A percentile compares a stretch with the other conserved stretches of the same genome.
Conservation (phyloP, 2,797 vertebrate genomes). For the Trachops cirrhosus region DNA sequence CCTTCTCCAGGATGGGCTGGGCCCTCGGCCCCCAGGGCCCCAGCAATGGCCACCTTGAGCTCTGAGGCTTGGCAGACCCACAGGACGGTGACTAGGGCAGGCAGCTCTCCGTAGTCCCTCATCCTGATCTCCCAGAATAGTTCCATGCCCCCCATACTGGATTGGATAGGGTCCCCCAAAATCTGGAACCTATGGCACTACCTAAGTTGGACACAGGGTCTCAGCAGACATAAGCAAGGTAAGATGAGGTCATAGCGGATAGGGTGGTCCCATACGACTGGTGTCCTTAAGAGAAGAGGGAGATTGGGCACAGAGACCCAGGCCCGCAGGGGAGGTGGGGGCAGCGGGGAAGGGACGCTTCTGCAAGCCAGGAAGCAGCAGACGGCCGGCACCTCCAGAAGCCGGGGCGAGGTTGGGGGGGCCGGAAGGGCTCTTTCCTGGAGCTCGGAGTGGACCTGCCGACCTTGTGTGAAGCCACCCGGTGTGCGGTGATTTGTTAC, state of each 20-base stretch:
- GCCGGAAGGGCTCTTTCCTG: not conserved
- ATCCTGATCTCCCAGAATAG: not conserved
- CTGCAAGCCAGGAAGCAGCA: not conserved
- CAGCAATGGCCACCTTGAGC: not conserved
- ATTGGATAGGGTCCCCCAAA: not conserved
- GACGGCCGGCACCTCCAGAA: not conserved
- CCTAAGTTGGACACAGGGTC: not conserved
- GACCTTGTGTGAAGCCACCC: not conserved
- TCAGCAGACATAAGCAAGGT: not conserved
- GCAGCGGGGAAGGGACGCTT: not conserved
- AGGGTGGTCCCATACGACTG: not conserved
- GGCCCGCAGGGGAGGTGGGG: not conserved
- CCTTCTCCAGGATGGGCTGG: not conserved
- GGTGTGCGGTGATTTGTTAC: not conserved
- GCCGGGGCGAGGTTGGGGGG: too few species aligned
- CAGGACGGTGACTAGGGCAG: not conserved
- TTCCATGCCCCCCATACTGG: not conserved
- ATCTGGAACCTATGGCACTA: not conserved
- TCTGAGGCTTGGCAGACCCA: not conserved
- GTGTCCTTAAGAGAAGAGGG: not conserved
- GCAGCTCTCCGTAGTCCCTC: not conserved
- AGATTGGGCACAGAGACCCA: not conserved
- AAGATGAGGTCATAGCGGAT: not conserved
- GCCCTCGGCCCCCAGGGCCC: not conserved
- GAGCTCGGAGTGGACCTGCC: not conserved